Evolutionary conservation across 2,888 invertebrate species (phyloP).

Genomic region (Cephonodes hylas): DNA sequence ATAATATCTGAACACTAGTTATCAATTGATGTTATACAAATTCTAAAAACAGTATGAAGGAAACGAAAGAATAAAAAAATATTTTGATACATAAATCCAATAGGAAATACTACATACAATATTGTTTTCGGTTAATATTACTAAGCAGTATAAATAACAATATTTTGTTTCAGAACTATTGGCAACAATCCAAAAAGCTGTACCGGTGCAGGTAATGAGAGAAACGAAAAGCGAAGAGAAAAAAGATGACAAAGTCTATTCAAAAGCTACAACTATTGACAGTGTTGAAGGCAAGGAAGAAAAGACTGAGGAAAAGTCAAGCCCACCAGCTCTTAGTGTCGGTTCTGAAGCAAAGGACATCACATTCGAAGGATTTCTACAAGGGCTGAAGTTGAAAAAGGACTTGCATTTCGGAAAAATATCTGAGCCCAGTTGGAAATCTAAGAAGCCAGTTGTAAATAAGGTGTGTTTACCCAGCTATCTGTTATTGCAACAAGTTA

Average conservation of each 20-base stretch:
- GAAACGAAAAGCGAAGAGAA: slow-evolving; percentile 22
- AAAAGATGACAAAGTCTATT: slow-evolving; percentile 11
- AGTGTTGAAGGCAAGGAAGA: slow-evolving; percentile 23
- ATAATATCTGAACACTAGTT: too few species aligned
- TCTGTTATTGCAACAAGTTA: not conserved
- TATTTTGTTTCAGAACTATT: slow-evolving; percentile 49
- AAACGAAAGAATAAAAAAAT: too few species aligned
- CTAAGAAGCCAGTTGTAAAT: slow-evolving; percentile 60
- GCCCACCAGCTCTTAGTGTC: slow-evolving; percentile 40
- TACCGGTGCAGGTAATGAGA: slow-evolving; percentile 42
- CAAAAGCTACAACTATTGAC: slow-evolving; percentile 40
- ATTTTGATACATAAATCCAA: not conserved
- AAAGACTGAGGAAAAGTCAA: slow-evolving; percentile 15
- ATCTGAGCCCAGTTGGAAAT: slow-evolving; percentile 65
- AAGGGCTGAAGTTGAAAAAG: slow-evolving; percentile 65
- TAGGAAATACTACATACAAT: not conserved
- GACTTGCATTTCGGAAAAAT: slow-evolving; percentile 69
- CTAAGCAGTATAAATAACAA: not conserved
- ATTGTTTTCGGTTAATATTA: not conserved
- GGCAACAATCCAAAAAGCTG: slow-evolving; percentile 56
- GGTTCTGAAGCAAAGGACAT: slow-evolving; percentile 60
- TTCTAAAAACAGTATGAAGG: too few species aligned
- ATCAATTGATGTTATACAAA: too few species aligned
- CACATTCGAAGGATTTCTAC: slow-evolving; percentile 61
- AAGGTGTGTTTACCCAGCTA: slow-evolving; percentile 47